Conservation (phyloP, 64 coral and sea anemone genomes). For the Stylophora pistillata region DNA sequence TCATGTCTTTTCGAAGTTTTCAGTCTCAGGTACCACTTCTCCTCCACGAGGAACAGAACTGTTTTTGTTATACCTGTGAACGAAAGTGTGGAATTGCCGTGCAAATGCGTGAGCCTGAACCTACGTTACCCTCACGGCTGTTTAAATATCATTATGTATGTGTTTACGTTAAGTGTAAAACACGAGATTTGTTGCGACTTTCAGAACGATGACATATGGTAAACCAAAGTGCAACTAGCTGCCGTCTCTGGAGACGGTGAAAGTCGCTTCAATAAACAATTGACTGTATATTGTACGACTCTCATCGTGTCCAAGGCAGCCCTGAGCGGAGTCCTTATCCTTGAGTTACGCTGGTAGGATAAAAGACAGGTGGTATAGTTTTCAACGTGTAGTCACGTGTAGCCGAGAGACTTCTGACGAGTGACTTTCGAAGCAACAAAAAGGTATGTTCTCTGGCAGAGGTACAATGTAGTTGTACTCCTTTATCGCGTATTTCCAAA, state of each 20-base stretch:
- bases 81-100: background rate
- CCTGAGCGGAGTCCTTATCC: background rate
- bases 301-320: constrained; percentile 80
- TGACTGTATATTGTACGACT: constrained; percentile 99
- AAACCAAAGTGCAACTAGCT: background rate
- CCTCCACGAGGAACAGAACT: background rate
- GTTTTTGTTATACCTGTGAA: background rate
- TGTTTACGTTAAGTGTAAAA: background rate
- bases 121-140: background rate
- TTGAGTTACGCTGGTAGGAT: no score
- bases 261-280: constrained; percentile 83
- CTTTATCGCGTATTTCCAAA: no score
- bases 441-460: no score
- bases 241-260: constrained; percentile 17
- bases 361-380: no score
- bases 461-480: no score
- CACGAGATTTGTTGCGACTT: background rate
- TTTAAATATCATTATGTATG: background rate
- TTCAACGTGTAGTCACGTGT: no score
- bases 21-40: background rate
- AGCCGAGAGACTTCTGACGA: no score
- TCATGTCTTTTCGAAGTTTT: no score
- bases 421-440: no score
- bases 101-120: background rate
- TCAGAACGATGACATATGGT: background rate